Percentiles rank a stretch among this genome's conserved stretches.
These are phyloP conservation scores for Marcusenius ussheri DNA, from an alignment of 2,113 vertebrate genomes.

Conservation along the genomic window DNA sequence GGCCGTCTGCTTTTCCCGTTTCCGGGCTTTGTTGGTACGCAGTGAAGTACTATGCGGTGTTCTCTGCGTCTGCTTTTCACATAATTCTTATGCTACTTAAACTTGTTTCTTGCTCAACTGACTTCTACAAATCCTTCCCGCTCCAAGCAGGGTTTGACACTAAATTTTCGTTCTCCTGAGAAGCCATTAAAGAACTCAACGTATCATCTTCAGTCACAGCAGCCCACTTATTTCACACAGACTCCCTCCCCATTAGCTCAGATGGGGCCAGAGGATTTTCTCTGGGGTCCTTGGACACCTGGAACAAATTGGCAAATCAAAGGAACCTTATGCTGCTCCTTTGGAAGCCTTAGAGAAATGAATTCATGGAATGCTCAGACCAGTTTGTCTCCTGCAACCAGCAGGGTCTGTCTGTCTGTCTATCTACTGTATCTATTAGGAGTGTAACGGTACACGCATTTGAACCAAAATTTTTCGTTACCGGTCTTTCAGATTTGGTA, in stretches of 20 bases:
- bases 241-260: background rate
- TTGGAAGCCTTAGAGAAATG: constrained; percentile 23
- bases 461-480: no score
- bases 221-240: constrained; percentile 24
- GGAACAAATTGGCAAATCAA: constrained; percentile 27
- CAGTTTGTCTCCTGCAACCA: constrained; percentile 6
- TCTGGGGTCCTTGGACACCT: constrained; percentile 5
- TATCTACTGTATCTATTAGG: background rate
- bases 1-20: background rate
- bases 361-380: constrained; percentile 26
- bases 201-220: background rate
- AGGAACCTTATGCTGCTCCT: constrained; percentile 1
- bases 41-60: background rate
- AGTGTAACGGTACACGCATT: no score
- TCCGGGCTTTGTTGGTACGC: background rate
- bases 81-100: background rate
- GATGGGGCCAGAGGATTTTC: background rate
- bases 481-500: no score
- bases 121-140: background rate
- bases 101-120: background rate
- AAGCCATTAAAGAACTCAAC: background rate
- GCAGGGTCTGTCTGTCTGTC: background rate
- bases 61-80: background rate
- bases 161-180: background rate
- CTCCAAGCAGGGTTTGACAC: background rate